Percentiles rank a stretch among this genome's conserved stretches.
Evolutionary conservation across 1,140 invertebrate species (phyloP).

Genomic region (Drosophila ficusphila): DNA sequence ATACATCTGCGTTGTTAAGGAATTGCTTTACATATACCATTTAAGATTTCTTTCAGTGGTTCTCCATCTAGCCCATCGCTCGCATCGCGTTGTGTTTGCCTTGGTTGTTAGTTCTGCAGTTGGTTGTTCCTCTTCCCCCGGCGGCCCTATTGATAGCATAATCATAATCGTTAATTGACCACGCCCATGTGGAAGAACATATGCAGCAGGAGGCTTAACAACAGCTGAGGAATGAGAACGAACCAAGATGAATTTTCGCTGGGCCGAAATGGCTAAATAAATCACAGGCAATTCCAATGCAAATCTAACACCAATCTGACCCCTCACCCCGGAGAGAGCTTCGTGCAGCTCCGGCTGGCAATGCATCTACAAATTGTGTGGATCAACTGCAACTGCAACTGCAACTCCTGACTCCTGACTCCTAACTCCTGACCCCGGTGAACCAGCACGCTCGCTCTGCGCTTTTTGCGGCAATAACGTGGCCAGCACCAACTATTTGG

Average conservation of each 20-base stretch:
- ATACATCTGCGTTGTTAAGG: no score
- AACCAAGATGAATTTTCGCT: slow-evolving; percentile 14
- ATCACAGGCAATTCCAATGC: slow-evolving; percentile 60
- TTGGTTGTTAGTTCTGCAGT: slow-evolving; percentile 46
- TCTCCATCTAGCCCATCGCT: not conserved
- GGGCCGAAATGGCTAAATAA: slow-evolving; percentile 25
- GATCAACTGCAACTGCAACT: slow-evolving; percentile 46
- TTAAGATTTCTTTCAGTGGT: not conserved
- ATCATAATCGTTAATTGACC: slow-evolving; percentile 78
- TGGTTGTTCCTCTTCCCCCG: slow-evolving; percentile 17
- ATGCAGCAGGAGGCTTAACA: not conserved
- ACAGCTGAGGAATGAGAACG: not conserved
- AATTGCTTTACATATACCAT: no score
- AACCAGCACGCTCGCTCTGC: slow-evolving; percentile 75
- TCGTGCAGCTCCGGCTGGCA: slow-evolving; percentile 54
- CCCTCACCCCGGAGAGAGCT: slow-evolving; percentile 35
- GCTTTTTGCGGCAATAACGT: slow-evolving; percentile 71
- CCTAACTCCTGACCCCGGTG: slow-evolving; percentile 55
- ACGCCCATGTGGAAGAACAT: slow-evolving; percentile 65
- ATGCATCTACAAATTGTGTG: slow-evolving; percentile 76
- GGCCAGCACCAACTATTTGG: slow-evolving; percentile 60
- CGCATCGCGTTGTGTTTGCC: slow-evolving; percentile 45
- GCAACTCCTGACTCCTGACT: slow-evolving; percentile 26
- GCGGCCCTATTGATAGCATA: slow-evolving; percentile 63
- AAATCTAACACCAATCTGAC: slow-evolving; percentile 50